Conservation (phyloP, 2,888 invertebrate species). For the Polyommatus icarus region DNA sequence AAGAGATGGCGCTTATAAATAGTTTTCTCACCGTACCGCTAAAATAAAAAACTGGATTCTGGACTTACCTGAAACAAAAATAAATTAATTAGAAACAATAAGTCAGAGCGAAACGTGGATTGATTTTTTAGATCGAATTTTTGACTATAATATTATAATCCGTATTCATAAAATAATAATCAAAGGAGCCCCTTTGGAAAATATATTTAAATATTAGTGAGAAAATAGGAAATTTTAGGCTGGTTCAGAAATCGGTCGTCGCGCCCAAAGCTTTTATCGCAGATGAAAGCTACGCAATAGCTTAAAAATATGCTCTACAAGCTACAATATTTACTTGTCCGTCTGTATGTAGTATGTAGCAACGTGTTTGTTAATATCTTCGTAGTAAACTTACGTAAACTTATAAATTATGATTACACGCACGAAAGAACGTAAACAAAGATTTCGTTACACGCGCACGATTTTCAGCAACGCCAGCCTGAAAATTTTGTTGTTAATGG, state of each 20-base stretch:
- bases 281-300: too few species aligned
- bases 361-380: background rate
- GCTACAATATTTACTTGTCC: background rate
- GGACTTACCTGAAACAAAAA: slow-evolving; percentile 39
- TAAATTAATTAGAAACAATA: background rate
- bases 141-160: too few species aligned
- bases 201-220: too few species aligned
- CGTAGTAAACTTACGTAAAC: background rate
- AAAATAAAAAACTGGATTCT: background rate
- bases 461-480: background rate
- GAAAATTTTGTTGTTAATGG: too few species aligned
- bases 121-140: too few species aligned
- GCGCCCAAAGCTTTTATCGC: too few species aligned
- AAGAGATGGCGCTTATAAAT: slow-evolving; percentile 40
- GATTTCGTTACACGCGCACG: background rate
- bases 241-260: too few species aligned
- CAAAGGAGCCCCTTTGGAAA: too few species aligned
- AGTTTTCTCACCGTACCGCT: background rate
- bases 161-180: too few species aligned
- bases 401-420: background rate
- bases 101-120: too few species aligned
- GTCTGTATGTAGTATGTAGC: background rate
- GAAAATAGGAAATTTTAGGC: too few species aligned
- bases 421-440: background rate
- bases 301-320: too few species aligned